Conservation (phyloP, 2,113 vertebrate genomes). For the Sula dactylatra region DNA sequence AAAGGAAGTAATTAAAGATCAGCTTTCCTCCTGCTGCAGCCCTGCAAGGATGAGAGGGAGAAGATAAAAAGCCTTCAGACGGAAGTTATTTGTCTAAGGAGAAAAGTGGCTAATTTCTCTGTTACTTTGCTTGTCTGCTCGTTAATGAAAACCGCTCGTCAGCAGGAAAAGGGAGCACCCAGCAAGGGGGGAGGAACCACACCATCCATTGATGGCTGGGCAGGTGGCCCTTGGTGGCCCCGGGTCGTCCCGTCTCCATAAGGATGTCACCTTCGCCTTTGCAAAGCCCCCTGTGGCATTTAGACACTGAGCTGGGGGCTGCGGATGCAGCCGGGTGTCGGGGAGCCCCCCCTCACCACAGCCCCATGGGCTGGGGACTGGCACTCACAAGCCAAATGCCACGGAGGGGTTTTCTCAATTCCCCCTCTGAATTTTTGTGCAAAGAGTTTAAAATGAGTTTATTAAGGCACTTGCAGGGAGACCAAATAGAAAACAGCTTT, state of each 20-base stretch:
- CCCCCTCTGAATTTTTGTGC: background rate
- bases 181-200: background rate
- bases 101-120: constrained; percentile 46
- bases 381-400: background rate
- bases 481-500: background rate
- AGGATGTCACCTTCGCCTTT: background rate
- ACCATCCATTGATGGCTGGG: background rate
- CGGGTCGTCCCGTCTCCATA: fast-evolving
- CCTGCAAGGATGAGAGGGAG: constrained; percentile 16
- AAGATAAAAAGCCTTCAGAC: constrained; percentile 46
- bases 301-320: background rate
- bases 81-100: constrained; percentile 61
- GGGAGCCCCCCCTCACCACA: fast-evolving
- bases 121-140: constrained; percentile 4
- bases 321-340: background rate
- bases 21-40: constrained; percentile 13
- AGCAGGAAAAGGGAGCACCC: background rate
- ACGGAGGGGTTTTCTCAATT: background rate
- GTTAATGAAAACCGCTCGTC: background rate
- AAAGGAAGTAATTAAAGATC: constrained; percentile 57
- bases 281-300: background rate
- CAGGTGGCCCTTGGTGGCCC: background rate
- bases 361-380: fast-evolving
- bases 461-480: background rate
- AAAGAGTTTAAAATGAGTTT: background rate